Evolutionary conservation across 2,113 vertebrate species (phyloP).

Genomic region (Oriolus oriolus): DNA sequence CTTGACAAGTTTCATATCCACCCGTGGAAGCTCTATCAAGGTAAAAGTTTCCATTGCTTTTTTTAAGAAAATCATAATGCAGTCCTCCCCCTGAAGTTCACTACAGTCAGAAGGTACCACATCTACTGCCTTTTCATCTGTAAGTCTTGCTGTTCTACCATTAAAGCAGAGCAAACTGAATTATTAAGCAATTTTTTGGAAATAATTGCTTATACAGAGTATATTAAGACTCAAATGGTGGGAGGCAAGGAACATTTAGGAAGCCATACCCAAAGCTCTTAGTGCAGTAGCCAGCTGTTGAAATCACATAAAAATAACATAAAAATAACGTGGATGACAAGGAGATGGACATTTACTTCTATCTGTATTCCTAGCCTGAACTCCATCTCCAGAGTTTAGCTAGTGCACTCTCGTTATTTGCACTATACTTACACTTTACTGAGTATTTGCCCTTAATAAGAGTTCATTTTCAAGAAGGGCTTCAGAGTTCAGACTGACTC

Average conservation of each 20-base stretch:
- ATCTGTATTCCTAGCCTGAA: background rate
- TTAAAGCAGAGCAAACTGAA: background rate
- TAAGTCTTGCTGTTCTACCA: background rate
- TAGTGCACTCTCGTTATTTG: background rate
- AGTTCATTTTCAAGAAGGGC: background rate
- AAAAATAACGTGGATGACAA: background rate
- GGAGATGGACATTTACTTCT: background rate
- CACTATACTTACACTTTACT: background rate
- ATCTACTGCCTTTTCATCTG: background rate
- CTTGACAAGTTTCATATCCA: background rate
- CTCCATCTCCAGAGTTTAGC: background rate
- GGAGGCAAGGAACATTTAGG: background rate
- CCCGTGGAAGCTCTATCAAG: background rate
- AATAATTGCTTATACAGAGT: background rate
- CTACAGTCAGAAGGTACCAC: background rate
- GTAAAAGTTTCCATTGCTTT: background rate
- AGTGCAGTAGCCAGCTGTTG: background rate
- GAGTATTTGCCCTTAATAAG: conserved; percentile 4
- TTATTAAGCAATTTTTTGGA: background rate
- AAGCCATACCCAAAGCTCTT: background rate
- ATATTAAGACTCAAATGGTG: background rate
- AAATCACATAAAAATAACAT: background rate
- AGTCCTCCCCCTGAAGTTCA: background rate
- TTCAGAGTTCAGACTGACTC: background rate
- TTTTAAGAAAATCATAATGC: background rate